These are phyloP conservation scores for Xestobium rufovillosum DNA, from an alignment of 2,888 invertebrate species.

Conservation along the genomic window DNA sequence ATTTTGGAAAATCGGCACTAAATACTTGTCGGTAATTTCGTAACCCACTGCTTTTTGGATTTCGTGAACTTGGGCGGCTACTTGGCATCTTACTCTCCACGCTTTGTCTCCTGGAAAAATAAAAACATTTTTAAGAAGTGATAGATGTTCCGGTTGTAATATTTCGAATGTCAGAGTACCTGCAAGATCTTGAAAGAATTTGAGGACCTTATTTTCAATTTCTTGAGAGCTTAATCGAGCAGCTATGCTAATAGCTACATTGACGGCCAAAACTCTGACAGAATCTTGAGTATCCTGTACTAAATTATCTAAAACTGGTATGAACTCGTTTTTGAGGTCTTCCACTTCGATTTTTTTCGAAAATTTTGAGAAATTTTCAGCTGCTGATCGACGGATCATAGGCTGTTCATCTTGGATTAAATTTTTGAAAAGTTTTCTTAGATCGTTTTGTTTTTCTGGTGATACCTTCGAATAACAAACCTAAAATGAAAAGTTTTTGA, in stretches of 20 bases:
- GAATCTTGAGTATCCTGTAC: constrained; percentile 36
- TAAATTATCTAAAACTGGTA: constrained; percentile 34
- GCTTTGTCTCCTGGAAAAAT: constrained; percentile 30
- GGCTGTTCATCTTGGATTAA: constrained; percentile 36
- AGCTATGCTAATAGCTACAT: constrained; percentile 29
- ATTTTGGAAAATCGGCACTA: constrained; percentile 22
- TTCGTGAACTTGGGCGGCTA: constrained; percentile 30
- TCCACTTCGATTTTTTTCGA: constrained; percentile 30
- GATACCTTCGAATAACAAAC: constrained; percentile 32
- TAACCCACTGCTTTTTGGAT: constrained; percentile 28
- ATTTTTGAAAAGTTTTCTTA: constrained; percentile 30
- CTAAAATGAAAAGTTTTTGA: constrained; percentile 26
- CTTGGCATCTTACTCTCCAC: constrained; percentile 34
- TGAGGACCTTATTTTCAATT: constrained; percentile 31
- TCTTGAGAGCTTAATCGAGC: constrained; percentile 28
- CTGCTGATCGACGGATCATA: constrained; percentile 33
- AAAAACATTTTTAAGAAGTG: constrained; percentile 6
- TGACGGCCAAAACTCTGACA: constrained; percentile 26
- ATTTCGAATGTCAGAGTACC: no score
- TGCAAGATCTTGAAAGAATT: constrained; percentile 24
- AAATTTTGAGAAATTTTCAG: constrained; percentile 29
- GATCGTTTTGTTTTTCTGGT: constrained; percentile 28
- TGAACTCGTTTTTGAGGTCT: constrained; percentile 32
- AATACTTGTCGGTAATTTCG: constrained; percentile 28
- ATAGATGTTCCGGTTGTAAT: no score